A percentile compares a stretch with the other conserved stretches of the same genome.
These are phyloP conservation scores for Potamarius usumacintae DNA, from an alignment of 2,113 vertebrate species.

Conservation along the genomic window DNA sequence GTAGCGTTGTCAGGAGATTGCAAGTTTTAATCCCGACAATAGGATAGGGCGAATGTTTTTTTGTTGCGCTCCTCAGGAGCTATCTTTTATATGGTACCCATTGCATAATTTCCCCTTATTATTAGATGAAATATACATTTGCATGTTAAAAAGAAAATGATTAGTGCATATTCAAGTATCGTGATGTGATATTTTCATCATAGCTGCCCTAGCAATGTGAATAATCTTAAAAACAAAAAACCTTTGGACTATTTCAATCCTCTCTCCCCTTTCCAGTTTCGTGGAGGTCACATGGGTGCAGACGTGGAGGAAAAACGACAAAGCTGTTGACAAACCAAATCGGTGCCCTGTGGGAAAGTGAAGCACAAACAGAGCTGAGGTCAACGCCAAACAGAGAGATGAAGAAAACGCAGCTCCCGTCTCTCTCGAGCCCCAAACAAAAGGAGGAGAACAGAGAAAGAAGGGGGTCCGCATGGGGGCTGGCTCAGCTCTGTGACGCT, in stretches of 20 bases:
- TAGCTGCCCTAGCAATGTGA: not conserved
- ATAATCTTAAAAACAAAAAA: not conserved
- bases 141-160: not conserved
- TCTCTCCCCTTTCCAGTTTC: not conserved
- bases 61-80: not conserved
- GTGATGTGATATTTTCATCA: not conserved
- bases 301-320: conserved; percentile 67
- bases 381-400: conserved; percentile 59
- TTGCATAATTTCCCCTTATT: not conserved
- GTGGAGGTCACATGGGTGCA: conserved; percentile 33
- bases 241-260: not conserved
- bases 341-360: conserved; percentile 76
- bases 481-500: conserved; percentile 29
- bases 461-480: not conserved
- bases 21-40: not conserved
- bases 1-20: not conserved
- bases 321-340: conserved; percentile 79
- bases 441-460: conserved; percentile 7
- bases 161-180: not conserved
- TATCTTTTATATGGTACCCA: not conserved
- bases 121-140: not conserved
- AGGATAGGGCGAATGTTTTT: not conserved
- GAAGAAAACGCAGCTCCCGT: conserved; percentile 33
- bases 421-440: conserved; percentile 40
- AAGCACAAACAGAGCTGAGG: conserved; percentile 68